Evolutionary conservation across 2,113 vertebrate genomes (phyloP), one percentile per base, ranked within the genome.

Genomic region (Carettochelys insculpta): DNA sequence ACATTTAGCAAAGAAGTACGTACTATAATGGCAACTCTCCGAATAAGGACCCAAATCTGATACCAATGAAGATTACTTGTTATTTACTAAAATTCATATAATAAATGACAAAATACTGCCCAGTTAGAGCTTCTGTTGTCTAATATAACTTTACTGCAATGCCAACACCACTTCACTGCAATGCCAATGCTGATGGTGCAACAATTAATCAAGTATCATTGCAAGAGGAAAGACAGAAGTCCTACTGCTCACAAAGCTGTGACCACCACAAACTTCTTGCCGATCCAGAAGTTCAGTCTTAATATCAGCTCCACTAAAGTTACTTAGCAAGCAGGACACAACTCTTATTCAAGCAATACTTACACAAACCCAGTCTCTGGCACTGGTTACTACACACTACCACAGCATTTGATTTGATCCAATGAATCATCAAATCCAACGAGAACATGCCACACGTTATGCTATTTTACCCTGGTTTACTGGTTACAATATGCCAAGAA

Each of bases 81-180:
- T n/a, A 1, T 1, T 27, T 1, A 17, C 0, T 0, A 0, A 41
- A 85, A 47, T 1, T 13, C 56, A 34, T 34, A 12, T 0, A 0
- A 20, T 1, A 13, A 1, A 5, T 12, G 3, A 43, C 0, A 0
- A 50, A 45, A 5, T 0, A 24, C 2, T 2, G 19, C 3, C 16
- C 9, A 2, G 0, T 14, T 8, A 68, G n/a, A 68, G 19, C 17
- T 2, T 3, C 0, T 6, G 9, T 54, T 25, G 8, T 0, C 38
- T 1, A 31, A 16, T 1, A 1, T 20, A 65, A 3, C 19, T 48
- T n/a, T 12, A 38, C 41, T 2, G 1, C 1, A 8, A 4, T 45
- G 14, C 1, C n/a, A n/a, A n/a, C n/a, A n/a, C n/a, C n/a, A 3
- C 19, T 48, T n/a, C 16, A 38, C 41, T 2, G 1, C 1, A 8